A percentile compares a stretch with the other conserved stretches of the same genome.
Conservation (phyloP, 2,888 invertebrate species). For the Cryptops parisi region DNA sequence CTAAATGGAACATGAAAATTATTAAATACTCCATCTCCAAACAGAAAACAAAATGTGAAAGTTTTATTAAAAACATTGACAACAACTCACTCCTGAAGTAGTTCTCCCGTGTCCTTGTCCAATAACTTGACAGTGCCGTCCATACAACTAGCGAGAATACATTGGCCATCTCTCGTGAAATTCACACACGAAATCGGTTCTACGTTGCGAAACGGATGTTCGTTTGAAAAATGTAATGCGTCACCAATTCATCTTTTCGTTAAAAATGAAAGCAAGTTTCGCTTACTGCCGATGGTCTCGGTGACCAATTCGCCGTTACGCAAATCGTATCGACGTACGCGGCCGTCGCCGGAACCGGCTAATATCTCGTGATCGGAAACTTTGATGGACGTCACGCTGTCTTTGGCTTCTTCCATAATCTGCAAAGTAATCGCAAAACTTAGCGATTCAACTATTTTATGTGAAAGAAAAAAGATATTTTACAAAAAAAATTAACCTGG, state of each 20-base stretch:
- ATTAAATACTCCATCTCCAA: constrained; percentile 4
- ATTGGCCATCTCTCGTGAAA: constrained; percentile 85
- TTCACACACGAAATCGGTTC: constrained; percentile 66
- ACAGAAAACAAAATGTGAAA: constrained; percentile 17
- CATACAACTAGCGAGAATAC: constrained; percentile 67
- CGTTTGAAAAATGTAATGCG: not conserved
- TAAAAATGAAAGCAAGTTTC: not conserved
- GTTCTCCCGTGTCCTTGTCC: constrained; percentile 71
- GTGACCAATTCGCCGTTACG: constrained; percentile 64
- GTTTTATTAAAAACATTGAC: too few relatives aligned
- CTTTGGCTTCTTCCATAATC: constrained; percentile 77
- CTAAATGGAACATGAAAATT: too few relatives aligned
- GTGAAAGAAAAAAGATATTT: too few relatives aligned
- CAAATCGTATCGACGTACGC: constrained; percentile 77
- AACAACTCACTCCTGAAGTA: constrained; percentile 48
- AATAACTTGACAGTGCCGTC: constrained; percentile 69
- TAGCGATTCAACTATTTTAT: not conserved
- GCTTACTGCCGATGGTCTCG: constrained; percentile 66
- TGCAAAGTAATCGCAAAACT: constrained; percentile 22
- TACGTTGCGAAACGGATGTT: constrained; percentile 23
- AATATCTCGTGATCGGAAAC: constrained; percentile 82
- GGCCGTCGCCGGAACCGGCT: constrained; percentile 76
- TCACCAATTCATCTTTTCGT: not conserved
- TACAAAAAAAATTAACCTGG: constrained; percentile 48
- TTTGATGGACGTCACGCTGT: constrained; percentile 47